Evolutionary conservation across 2,797 vertebrate species (phyloP).

Genomic region (Oophaga sylvatica): DNA sequence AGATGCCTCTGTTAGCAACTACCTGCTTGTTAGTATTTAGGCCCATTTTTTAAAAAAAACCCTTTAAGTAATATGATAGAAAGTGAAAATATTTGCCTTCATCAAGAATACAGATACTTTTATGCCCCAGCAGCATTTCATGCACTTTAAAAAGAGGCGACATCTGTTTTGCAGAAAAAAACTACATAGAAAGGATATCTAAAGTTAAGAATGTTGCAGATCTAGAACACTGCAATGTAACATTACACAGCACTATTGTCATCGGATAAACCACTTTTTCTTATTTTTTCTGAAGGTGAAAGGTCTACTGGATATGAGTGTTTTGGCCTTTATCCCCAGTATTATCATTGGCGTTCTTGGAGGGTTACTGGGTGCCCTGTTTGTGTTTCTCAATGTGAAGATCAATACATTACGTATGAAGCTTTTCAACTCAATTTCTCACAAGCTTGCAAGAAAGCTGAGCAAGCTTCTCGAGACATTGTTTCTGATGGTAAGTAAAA

Average conservation of each 20-base stretch:
- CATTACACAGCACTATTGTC: background rate
- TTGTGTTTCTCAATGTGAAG: constrained; percentile 66
- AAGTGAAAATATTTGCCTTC: too few species aligned
- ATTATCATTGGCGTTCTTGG: constrained; percentile 66
- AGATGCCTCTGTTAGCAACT: too few species aligned
- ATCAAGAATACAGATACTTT: too few species aligned
- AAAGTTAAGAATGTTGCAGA: background rate
- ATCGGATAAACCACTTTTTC: constrained; percentile 17
- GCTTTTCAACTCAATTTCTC: constrained; percentile 65
- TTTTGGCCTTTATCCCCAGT: constrained; percentile 65
- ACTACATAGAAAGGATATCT: background rate
- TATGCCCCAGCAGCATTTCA: too few species aligned
- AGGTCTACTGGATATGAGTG: constrained; percentile 64
- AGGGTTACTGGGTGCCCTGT: constrained; percentile 66
- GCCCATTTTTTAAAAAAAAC: too few species aligned
- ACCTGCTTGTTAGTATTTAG: too few species aligned
- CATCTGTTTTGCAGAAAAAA: background rate
- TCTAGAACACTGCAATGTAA: background rate
- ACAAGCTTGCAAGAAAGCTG: constrained; percentile 64
- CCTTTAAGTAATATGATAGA: too few species aligned
- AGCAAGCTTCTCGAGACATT: constrained; percentile 65
- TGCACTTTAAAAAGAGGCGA: too few species aligned
- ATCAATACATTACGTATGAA: constrained; percentile 65
- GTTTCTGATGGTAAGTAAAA: constrained; percentile 68
- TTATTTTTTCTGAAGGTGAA: constrained; percentile 63